Conservation (phyloP, 2,888 invertebrate genomes). For the Apoda limacodes region DNA sequence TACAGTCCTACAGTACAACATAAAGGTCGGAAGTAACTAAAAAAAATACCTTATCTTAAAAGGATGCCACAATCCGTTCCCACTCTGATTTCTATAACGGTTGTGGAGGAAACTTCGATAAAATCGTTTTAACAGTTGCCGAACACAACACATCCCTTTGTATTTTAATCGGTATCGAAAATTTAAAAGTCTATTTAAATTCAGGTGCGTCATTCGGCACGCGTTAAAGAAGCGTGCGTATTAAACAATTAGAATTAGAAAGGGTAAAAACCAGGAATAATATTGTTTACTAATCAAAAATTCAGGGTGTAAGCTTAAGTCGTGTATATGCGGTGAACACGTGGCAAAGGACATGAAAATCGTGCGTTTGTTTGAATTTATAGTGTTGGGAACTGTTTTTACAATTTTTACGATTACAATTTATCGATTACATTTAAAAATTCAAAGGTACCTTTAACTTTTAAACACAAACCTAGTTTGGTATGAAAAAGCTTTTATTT, state of each 20-base stretch:
- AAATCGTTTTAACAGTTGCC: slow-evolving; percentile 31
- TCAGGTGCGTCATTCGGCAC: slow-evolving; percentile 43
- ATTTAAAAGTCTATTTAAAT: slow-evolving; percentile 42
- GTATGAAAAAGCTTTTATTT: no score
- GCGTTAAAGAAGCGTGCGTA: slow-evolving; percentile 49
- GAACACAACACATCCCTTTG: slow-evolving; percentile 34
- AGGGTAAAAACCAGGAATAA: slow-evolving; percentile 56
- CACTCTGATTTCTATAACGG: slow-evolving; percentile 25
- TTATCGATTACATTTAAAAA: no score
- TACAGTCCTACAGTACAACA: no score
- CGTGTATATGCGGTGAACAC: slow-evolving; percentile 59
- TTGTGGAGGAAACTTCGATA: slow-evolving; percentile 26
- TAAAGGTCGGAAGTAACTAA: no score
- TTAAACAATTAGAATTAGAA: slow-evolving; percentile 54
- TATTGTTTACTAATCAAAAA: slow-evolving; percentile 53
- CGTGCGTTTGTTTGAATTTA: slow-evolving; percentile 44
- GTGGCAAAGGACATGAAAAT: slow-evolving; percentile 64
- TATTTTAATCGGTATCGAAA: slow-evolving; percentile 37
- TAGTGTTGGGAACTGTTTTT: slow-evolving; percentile 27
- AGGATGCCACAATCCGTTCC: no score
- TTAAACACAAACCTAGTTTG: no score
- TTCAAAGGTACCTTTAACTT: no score
- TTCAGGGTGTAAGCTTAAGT: slow-evolving; percentile 52
- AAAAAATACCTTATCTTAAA: no score
- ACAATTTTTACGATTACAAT: slow-evolving; percentile 25